Conservation (phyloP, 2,888 invertebrate genomes). For the Amphimallon solstitiale region DNA sequence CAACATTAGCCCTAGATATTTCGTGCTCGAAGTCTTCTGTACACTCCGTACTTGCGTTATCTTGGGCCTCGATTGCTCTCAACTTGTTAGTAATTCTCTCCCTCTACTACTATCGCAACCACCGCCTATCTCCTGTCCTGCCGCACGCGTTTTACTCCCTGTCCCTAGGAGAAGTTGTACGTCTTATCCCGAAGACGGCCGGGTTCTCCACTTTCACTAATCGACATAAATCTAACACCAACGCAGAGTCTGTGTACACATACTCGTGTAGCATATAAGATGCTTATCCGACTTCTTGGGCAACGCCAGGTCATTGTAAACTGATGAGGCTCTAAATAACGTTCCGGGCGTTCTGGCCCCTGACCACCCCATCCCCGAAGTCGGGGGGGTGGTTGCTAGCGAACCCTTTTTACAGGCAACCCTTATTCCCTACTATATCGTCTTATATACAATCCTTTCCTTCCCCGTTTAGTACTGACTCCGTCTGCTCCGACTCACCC, state of each 20-base stretch:
- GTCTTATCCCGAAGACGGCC: slow-evolving; percentile 50
- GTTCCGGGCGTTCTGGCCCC: slow-evolving; percentile 52
- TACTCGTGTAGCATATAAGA: slow-evolving; percentile 8
- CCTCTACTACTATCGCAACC: no score
- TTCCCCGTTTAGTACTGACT: neutral
- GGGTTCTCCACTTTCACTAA: slow-evolving; percentile 53
- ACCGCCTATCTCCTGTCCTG: no score
- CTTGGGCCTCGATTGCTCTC: no score
- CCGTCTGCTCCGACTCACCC: neutral
- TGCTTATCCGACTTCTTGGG: slow-evolving; percentile 33
- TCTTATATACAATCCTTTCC: slow-evolving; percentile 42
- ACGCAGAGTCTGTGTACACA: slow-evolving; percentile 23
- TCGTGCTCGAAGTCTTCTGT: no score
- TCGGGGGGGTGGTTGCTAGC: neutral
- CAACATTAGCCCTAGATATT: no score
- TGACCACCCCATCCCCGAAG: neutral
- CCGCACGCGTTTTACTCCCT: no score
- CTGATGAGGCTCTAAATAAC: slow-evolving; percentile 75
- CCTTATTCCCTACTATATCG: slow-evolving; percentile 50
- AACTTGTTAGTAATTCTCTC: no score
- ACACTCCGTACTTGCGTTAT: no score
- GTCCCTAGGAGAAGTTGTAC: slow-evolving; percentile 4
- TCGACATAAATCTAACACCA: slow-evolving; percentile 53
- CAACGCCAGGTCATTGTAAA: slow-evolving; percentile 70
- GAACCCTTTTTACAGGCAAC: slow-evolving; percentile 54